Percentiles rank a stretch among this genome's conserved stretches.
phyloP scores from a whole-genome alignment of 1,140 invertebrate species.

The Ceratina japonica region DNA sequence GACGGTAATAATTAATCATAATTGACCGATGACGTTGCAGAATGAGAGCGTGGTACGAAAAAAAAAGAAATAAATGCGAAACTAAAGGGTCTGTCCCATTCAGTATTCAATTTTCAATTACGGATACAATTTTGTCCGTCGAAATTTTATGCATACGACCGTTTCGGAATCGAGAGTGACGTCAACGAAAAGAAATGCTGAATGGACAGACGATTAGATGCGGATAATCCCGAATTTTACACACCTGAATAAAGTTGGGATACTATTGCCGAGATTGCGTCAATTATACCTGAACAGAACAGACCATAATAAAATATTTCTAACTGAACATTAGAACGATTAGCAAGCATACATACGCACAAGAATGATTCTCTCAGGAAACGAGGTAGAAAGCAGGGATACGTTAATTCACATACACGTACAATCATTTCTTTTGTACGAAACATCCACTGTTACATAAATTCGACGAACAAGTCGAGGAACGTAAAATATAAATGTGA shows the following conservation, averaged over 20 bases:
- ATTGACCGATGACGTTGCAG: neutral
- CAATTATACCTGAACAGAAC: conserved; percentile 82
- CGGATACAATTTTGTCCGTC: neutral
- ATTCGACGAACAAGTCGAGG: too few relatives aligned
- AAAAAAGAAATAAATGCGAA: conserved; percentile 40
- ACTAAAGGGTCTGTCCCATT: conserved; percentile 73
- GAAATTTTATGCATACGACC: neutral
- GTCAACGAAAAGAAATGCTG: conserved; percentile 62
- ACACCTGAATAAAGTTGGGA: conserved; percentile 84
- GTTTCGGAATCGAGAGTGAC: neutral
- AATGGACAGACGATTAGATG: conserved; percentile 74
- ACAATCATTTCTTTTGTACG: too few relatives aligned
- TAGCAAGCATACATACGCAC: neutral
- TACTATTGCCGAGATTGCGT: conserved; percentile 80
- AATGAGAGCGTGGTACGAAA: neutral
- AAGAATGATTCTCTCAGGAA: too few relatives aligned
- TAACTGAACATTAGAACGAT: conserved; percentile 11
- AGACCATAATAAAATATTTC: conserved; percentile 77
- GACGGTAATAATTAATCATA: too few relatives aligned
- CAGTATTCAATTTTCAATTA: conserved; percentile 67
- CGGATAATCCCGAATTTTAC: conserved; percentile 70
- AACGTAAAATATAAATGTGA: neutral
- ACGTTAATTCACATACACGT: too few relatives aligned
- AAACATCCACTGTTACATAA: too few relatives aligned
- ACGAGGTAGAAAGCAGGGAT: too few relatives aligned